These are phyloP conservation scores for Odontocolon sp. DNA, from an alignment of 2,888 invertebrate genomes.

Conservation along the genomic window DNA sequence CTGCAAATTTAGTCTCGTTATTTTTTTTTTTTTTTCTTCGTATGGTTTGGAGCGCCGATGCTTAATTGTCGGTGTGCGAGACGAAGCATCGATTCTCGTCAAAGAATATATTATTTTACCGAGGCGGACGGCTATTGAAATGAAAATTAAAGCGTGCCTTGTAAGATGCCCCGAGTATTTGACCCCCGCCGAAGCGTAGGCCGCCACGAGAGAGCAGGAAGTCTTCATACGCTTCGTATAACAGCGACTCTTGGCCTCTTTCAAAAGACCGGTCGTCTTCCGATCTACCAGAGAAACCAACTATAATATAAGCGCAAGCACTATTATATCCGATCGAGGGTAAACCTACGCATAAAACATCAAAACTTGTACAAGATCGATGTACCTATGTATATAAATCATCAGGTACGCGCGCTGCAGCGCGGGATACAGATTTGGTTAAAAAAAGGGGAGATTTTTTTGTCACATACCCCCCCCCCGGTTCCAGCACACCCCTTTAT, in stretches of 20 bases:
- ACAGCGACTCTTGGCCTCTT: constrained; percentile 57
- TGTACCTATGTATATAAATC: too few species aligned
- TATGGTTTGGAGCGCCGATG: constrained; percentile 17
- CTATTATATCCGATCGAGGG: too few species aligned
- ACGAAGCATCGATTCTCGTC: constrained; percentile 14
- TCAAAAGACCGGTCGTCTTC: constrained; percentile 61
- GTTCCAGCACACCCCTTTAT: too few species aligned
- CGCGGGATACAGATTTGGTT: too few species aligned
- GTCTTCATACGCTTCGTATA: constrained; percentile 13
- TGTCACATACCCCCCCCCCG: too few species aligned
- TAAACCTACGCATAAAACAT: too few species aligned
- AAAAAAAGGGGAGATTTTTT: too few species aligned
- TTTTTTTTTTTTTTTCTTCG: neutral
- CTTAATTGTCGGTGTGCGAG: constrained; percentile 20
- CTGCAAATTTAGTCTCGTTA: neutral
- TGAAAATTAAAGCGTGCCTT: constrained; percentile 58
- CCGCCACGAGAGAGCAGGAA: constrained; percentile 17
- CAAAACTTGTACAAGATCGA: too few species aligned
- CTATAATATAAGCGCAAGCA: too few species aligned
- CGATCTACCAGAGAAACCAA: constrained; percentile 20
- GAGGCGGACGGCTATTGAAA: constrained; percentile 55
- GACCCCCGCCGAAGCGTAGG: constrained; percentile 25
- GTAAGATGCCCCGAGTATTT: constrained; percentile 43
- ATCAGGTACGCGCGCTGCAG: too few species aligned
- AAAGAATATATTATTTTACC: constrained; percentile 36